Percentiles rank a stretch among this genome's conserved stretches.
phyloP scores from a whole-genome alignment of 2,113 vertebrate genomes.

The Cynopterus brachyotis region DNA sequence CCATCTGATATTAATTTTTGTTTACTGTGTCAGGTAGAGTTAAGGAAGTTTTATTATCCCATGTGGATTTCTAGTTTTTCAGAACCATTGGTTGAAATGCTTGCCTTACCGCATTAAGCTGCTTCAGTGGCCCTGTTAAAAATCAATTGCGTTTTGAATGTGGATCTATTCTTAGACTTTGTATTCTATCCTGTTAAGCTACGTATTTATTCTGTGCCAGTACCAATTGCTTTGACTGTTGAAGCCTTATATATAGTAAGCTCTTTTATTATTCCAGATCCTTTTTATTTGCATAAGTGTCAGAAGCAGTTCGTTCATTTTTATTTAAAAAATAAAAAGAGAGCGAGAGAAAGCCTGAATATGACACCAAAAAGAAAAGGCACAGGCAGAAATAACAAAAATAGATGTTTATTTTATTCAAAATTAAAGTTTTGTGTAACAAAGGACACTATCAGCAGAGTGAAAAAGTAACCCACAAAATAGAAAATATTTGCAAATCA shows the following conservation, averaged over 20 bases:
- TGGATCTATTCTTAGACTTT: not conserved
- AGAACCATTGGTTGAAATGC: not conserved
- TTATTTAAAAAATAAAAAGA: not conserved
- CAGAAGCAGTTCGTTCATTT: not conserved
- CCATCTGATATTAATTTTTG: constrained; percentile 2
- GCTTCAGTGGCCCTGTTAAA: not conserved
- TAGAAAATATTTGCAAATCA: not conserved
- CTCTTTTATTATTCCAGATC: not conserved
- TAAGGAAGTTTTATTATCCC: not conserved
- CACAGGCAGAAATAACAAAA: not conserved
- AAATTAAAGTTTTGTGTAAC: not conserved
- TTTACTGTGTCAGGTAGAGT: not conserved
- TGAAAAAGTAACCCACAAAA: not conserved
- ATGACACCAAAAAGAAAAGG: not conserved
- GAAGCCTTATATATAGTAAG: not conserved
- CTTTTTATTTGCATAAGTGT: not conserved
- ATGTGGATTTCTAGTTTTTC: not conserved
- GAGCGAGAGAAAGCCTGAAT: not conserved
- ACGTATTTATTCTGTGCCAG: not conserved
- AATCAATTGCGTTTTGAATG: not conserved
- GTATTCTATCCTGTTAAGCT: not conserved
- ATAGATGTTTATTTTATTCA: not conserved
- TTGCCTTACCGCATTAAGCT: not conserved
- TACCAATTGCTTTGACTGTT: not conserved
- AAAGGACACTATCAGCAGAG: not conserved